A percentile compares a stretch with the other conserved stretches of the same genome.
phyloP scores from a whole-genome alignment of 2,797 vertebrate genomes.

The Protosalanx chinensis region DNA sequence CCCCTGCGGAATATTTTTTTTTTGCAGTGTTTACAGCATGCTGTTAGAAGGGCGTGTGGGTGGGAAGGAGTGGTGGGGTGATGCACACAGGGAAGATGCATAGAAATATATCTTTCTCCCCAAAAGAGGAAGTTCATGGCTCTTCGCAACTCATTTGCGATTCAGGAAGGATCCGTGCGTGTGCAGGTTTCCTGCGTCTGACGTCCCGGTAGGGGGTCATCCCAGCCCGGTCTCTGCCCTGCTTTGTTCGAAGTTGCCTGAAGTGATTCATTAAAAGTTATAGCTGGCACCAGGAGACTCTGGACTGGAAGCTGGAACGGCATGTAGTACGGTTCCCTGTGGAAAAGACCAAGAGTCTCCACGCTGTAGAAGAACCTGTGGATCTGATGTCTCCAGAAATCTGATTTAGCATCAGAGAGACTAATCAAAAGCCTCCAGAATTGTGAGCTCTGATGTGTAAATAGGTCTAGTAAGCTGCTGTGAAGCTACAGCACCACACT shows the following conservation, averaged over 20 bases:
- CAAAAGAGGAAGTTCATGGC: no score
- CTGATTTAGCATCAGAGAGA: neutral
- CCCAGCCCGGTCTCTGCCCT: constrained; percentile 35
- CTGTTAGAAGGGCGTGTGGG: neutral
- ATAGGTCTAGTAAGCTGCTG: constrained; percentile 35
- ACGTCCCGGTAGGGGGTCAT: constrained; percentile 56
- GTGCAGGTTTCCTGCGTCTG: constrained; percentile 16
- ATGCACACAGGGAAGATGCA: neutral
- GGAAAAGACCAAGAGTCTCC: constrained; percentile 51
- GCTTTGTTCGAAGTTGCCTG: constrained; percentile 50
- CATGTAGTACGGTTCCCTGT: constrained; percentile 50
- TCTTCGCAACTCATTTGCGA: no score
- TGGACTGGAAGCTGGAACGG: constrained; percentile 56
- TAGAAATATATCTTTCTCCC: no score
- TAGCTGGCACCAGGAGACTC: constrained; percentile 54
- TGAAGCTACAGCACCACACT: constrained; percentile 39
- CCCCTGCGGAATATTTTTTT: constrained; percentile 2
- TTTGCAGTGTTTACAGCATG: constrained; percentile 21
- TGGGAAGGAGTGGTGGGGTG: constrained; percentile 21
- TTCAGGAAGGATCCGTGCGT: constrained; percentile 13
- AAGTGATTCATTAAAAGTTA: constrained; percentile 63
- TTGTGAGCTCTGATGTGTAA: constrained; percentile 26
- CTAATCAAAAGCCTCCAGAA: constrained; percentile 13
- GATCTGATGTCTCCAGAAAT: no score
- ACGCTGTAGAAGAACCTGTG: constrained; percentile 32